A percentile compares a stretch with the other conserved stretches of the same genome.
Evolutionary conservation across 2,888 invertebrate species (phyloP).

Genomic region (Cheilosia urbana): DNA sequence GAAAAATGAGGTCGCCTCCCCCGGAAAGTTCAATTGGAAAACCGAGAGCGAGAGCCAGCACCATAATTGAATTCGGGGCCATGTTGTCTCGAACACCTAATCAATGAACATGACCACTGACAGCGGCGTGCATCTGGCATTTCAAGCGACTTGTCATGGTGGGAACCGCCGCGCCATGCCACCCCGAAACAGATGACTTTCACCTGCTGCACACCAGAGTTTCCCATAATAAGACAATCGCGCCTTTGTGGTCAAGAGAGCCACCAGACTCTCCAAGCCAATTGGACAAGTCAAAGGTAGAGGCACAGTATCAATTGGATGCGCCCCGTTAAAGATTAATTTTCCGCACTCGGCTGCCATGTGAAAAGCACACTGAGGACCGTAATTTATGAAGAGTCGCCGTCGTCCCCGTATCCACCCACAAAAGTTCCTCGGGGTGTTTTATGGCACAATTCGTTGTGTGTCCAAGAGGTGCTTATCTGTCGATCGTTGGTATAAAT

Average conservation of each 20-base stretch:
- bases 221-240: constrained; percentile 34
- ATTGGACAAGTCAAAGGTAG: constrained; percentile 18
- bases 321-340: constrained; percentile 62
- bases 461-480: constrained; percentile 71
- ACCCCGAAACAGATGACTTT: constrained; percentile 66
- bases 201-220: constrained; percentile 42
- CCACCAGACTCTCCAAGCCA: background rate
- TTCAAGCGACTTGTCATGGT: constrained; percentile 35
- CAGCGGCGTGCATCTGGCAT: constrained; percentile 40
- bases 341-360: constrained; percentile 21
- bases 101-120: constrained; percentile 66
- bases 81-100: constrained; percentile 48
- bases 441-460: constrained; percentile 65
- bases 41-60: constrained; percentile 1
- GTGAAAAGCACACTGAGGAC: constrained; percentile 13
- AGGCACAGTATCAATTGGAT: constrained; percentile 49
- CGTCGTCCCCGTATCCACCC: constrained; percentile 41
- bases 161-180: constrained; percentile 41
- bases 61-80: constrained; percentile 57
- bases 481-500: constrained; percentile 66
- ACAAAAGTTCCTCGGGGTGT: constrained; percentile 62
- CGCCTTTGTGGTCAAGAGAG: too few relatives aligned
- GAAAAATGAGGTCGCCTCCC: constrained; percentile 72
- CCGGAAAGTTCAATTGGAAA: constrained; percentile 68
- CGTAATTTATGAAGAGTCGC: constrained; percentile 33